phyloP scores from a whole-genome alignment of 2,888 invertebrate genomes.

The Chesias legatella region DNA sequence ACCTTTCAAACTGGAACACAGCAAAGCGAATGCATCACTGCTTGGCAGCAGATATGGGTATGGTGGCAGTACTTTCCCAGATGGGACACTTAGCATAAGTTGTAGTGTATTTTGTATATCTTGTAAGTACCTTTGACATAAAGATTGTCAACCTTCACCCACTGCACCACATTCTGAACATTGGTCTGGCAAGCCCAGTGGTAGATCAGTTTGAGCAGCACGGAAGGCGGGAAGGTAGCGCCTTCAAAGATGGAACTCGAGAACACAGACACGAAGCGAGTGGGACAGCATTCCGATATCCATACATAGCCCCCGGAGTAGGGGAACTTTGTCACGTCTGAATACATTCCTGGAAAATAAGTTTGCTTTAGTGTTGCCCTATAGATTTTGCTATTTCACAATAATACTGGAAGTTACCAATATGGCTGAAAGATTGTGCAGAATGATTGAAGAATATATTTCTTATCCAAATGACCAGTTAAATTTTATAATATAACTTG shows the following conservation, averaged over 20 bases:
- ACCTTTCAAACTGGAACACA: no score
- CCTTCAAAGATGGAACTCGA: slow-evolving; percentile 93
- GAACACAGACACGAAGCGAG: slow-evolving; percentile 92
- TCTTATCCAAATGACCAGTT: no score
- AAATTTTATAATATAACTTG: no score
- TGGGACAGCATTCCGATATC: slow-evolving; percentile 93
- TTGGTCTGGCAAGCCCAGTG: slow-evolving; percentile 96
- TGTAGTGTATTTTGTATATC: no score
- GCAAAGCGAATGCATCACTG: no score
- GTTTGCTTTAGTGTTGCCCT: not conserved
- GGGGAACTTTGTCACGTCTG: slow-evolving; percentile 90
- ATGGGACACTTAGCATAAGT: no score
- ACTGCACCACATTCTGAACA: slow-evolving; percentile 92
- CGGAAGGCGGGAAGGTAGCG: slow-evolving; percentile 90
- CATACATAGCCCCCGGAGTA: slow-evolving; percentile 95
- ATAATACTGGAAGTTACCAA: no score
- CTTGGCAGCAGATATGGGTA: no score
- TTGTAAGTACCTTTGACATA: slow-evolving; percentile 69
- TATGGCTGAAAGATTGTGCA: no score
- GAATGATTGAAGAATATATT: no score
- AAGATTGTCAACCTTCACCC: slow-evolving; percentile 86
- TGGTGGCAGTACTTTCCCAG: no score
- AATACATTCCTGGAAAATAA: slow-evolving; percentile 85
- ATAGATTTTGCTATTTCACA: not conserved
- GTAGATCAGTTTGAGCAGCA: slow-evolving; percentile 90